Percentiles rank a stretch among this genome's conserved stretches.
These are phyloP conservation scores for Biston stratarius DNA, from an alignment of 2,888 invertebrate species.

Conservation along the genomic window DNA sequence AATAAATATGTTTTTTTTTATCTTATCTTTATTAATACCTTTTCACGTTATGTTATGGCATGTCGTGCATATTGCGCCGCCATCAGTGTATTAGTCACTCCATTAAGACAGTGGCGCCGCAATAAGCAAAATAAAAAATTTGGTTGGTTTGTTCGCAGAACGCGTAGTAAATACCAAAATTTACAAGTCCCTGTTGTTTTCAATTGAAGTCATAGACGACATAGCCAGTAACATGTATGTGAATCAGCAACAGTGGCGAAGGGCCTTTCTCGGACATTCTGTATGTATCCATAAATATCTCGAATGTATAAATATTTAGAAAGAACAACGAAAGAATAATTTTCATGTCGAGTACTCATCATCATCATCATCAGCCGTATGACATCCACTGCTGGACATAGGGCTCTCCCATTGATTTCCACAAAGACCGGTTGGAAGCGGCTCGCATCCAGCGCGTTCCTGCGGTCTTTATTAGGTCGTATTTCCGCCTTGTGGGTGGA, in stretches of 20 bases:
- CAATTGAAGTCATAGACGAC: conserved; percentile 60
- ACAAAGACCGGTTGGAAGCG: no score
- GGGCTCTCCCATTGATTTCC: no score
- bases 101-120: not conserved
- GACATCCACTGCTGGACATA: no score
- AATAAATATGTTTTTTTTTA: no score
- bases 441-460: no score
- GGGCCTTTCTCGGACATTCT: conserved; percentile 60
- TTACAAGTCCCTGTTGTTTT: conserved; percentile 55
- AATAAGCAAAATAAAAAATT: not conserved
- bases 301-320: not conserved
- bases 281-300: conserved; percentile 47
- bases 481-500: no score
- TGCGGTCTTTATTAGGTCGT: no score
- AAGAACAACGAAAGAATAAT: no score
- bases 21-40: not conserved
- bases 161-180: conserved; percentile 54
- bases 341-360: no score
- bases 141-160: conserved; percentile 58
- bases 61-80: not conserved
- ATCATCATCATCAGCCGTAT: no score
- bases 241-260: conserved; percentile 61
- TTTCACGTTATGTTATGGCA: not conserved
- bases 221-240: conserved; percentile 55
- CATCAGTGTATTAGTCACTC: not conserved